Conservation (phyloP, 2,113 vertebrate species). For the Elephas maximus region DNA sequence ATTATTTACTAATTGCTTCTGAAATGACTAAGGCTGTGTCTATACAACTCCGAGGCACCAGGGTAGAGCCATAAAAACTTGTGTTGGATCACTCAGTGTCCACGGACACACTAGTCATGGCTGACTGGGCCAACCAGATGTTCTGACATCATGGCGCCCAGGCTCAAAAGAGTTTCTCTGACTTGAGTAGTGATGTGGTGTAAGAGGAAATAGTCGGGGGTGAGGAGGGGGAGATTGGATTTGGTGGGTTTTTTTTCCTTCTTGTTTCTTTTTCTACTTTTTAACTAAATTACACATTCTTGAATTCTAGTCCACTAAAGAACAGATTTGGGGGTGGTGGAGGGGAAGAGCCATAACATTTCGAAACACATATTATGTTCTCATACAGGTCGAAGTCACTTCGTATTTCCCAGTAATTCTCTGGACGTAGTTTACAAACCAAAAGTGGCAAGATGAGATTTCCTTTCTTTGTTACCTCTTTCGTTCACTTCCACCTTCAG, state of each 20-base stretch:
- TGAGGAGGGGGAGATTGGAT: not conserved
- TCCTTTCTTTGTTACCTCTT: not conserved
- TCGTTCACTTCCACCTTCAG: not conserved
- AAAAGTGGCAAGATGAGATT: rapidly evolving
- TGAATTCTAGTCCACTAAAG: not conserved
- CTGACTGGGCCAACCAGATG: slow-evolving; percentile 46
- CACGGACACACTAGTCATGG: not conserved
- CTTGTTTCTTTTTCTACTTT: not conserved
- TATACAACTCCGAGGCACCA: not conserved
- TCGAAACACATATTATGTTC: rapidly evolving
- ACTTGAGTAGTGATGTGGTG: rapidly evolving
- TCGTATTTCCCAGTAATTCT: rapidly evolving
- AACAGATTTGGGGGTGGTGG: not conserved
- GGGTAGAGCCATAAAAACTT: not conserved
- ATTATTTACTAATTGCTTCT: slow-evolving; percentile 26
- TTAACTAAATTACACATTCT: not conserved
- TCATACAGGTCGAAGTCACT: rapidly evolving
- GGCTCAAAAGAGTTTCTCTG: not conserved
- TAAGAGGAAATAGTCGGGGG: rapidly evolving
- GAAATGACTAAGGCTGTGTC: not conserved
- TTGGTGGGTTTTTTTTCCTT: not conserved
- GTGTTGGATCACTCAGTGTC: not conserved
- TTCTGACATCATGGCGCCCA: not conserved
- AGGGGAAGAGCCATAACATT: rapidly evolving
- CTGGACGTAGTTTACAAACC: rapidly evolving